A percentile compares a stretch with the other conserved stretches of the same genome.
phyloP scores from a whole-genome alignment of 1,140 invertebrate genomes.

The Dolichoris vasculosae region DNA sequence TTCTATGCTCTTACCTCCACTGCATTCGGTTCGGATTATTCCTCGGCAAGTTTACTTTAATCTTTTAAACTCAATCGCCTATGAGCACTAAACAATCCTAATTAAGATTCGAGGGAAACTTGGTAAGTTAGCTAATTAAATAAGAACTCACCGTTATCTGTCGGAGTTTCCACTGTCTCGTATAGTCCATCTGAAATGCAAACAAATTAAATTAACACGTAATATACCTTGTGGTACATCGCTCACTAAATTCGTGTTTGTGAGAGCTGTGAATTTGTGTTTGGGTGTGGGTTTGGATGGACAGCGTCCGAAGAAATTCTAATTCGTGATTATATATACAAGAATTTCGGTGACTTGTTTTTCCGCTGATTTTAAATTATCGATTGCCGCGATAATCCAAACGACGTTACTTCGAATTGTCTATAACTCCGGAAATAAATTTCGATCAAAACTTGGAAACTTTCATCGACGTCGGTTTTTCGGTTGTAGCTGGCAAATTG shows the following conservation, averaged over 20 bases:
- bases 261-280: no score
- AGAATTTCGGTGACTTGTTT: no score
- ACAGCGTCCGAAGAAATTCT: background rate
- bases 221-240: background rate
- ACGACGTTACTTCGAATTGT: background rate
- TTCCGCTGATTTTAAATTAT: no score
- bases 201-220: constrained; percentile 48
- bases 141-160: constrained; percentile 62
- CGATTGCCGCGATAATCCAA: no score
- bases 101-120: constrained; percentile 58
- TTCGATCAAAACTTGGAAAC: constrained; percentile 16
- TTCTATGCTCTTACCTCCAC: background rate
- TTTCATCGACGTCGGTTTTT: background rate
- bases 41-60: constrained; percentile 59
- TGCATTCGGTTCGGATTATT: constrained; percentile 16
- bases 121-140: constrained; percentile 56
- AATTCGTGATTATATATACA: no score
- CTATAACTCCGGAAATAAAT: background rate
- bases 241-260: background rate
- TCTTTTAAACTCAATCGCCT: constrained; percentile 61
- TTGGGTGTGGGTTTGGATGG: background rate
- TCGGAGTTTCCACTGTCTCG: constrained; percentile 59
- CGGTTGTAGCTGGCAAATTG: background rate
- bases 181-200: constrained; percentile 66
- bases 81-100: constrained; percentile 63